Conservation (phyloP, 2,797 vertebrate species). For the Avahi laniger region DNA sequence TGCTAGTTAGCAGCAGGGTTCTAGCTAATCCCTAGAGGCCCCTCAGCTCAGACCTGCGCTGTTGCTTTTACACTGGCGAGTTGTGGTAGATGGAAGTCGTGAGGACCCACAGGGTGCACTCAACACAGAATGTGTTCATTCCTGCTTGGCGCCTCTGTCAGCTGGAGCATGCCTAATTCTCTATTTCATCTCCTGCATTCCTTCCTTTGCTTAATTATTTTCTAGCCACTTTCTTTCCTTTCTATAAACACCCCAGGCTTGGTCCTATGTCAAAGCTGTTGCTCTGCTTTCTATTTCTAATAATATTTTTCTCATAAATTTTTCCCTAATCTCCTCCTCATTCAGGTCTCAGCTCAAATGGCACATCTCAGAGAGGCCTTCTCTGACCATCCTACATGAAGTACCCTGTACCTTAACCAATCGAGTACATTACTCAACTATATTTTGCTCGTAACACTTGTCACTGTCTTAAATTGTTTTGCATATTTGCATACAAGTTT, state of each 20-base stretch:
- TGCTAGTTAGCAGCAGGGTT: too few species aligned
- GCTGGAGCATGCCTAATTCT: background rate
- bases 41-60: background rate
- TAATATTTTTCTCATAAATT: background rate
- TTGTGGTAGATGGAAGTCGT: background rate
- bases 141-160: fast-evolving
- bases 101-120: background rate
- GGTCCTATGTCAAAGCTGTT: fast-evolving
- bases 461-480: background rate
- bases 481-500: background rate
- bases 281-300: background rate
- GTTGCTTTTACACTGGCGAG: fast-evolving
- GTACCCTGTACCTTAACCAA: fast-evolving
- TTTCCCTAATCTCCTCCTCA: background rate
- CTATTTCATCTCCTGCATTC: background rate
- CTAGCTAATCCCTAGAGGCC: too few species aligned
- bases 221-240: background rate
- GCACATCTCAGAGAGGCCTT: background rate
- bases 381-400: background rate
- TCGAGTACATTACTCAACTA: fast-evolving
- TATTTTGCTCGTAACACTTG: background rate
- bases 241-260: background rate
- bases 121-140: fast-evolving
- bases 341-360: background rate
- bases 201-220: background rate